phyloP scores from a whole-genome alignment of 2,888 invertebrate genomes.

The Uloborus plumipes region DNA sequence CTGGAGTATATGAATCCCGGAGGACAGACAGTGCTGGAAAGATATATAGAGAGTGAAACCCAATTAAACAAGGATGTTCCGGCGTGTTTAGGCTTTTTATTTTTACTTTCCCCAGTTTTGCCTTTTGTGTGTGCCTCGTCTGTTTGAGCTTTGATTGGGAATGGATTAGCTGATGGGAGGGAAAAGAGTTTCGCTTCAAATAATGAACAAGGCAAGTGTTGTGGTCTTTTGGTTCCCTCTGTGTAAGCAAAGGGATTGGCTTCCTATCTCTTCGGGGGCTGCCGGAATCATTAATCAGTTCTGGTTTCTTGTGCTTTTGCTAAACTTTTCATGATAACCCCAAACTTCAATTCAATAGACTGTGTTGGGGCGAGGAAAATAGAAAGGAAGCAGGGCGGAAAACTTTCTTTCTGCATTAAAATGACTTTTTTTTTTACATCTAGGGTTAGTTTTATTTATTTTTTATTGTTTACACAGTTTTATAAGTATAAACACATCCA shows the following conservation, averaged over 20 bases:
- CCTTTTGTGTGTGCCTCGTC: slow-evolving; percentile 11
- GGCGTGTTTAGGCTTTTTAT: slow-evolving; percentile 30
- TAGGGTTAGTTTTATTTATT: too few relatives aligned
- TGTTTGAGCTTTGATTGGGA: slow-evolving; percentile 60
- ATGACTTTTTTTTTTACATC: too few relatives aligned
- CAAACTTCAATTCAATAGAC: too few relatives aligned
- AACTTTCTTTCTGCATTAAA: too few relatives aligned
- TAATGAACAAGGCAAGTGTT: slow-evolving; percentile 50
- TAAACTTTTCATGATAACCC: too few relatives aligned
- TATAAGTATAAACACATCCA: too few relatives aligned
- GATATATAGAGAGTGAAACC: slow-evolving; percentile 21
- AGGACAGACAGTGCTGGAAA: background rate
- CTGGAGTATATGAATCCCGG: slow-evolving; percentile 23
- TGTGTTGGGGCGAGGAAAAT: too few relatives aligned
- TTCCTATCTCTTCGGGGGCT: background rate
- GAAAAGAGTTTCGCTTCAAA: slow-evolving; percentile 47
- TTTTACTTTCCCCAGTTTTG: slow-evolving; percentile 15
- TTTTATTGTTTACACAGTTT: too few relatives aligned
- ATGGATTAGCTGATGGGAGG: slow-evolving; percentile 34
- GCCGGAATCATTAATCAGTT: slow-evolving; percentile 31
- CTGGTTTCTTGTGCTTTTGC: slow-evolving; percentile 6
- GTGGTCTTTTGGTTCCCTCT: slow-evolving; percentile 29
- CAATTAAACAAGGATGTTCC: slow-evolving; percentile 56
- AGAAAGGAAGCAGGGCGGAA: too few relatives aligned
- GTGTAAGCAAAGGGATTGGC: slow-evolving; percentile 37